phyloP scores from a whole-genome alignment of 2,113 vertebrate genomes.

The Hemichromis elongatus region DNA sequence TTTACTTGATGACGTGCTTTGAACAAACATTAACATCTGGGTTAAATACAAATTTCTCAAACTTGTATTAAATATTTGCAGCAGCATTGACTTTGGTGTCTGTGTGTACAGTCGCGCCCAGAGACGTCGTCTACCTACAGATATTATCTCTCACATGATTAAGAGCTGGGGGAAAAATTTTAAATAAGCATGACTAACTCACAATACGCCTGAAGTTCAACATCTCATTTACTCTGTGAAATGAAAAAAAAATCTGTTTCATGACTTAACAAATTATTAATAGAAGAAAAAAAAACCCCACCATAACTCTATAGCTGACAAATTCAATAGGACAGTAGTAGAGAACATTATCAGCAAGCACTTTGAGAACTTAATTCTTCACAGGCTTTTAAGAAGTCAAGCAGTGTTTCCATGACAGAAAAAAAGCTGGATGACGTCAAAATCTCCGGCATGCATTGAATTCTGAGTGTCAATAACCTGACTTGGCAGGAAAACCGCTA shows the following conservation, averaged over 20 bases:
- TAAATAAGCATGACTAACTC: neutral
- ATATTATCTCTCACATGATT: neutral
- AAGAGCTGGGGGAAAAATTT: neutral
- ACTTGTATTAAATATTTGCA: neutral
- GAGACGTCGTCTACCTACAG: neutral
- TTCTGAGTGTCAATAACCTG: conserved; percentile 48
- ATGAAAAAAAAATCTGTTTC: neutral
- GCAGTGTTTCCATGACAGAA: neutral
- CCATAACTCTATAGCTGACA: neutral
- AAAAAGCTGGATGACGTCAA: conserved; percentile 6
- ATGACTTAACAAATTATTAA: neutral
- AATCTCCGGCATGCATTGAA: conserved; percentile 35
- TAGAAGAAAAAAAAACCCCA: neutral
- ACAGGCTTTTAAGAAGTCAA: neutral
- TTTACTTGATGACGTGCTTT: neutral
- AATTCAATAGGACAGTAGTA: neutral
- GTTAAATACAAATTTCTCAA: neutral
- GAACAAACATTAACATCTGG: neutral
- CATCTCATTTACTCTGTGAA: neutral
- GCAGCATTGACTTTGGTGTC: neutral
- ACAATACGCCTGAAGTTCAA: neutral
- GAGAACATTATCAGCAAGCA: neutral
- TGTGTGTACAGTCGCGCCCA: neutral
- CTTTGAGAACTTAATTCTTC: neutral
- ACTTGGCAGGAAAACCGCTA: conserved; percentile 36